Base-by-base conservation (phyloP, 2,113 vertebrate genomes). In the Paedocypris sp. region DNA sequence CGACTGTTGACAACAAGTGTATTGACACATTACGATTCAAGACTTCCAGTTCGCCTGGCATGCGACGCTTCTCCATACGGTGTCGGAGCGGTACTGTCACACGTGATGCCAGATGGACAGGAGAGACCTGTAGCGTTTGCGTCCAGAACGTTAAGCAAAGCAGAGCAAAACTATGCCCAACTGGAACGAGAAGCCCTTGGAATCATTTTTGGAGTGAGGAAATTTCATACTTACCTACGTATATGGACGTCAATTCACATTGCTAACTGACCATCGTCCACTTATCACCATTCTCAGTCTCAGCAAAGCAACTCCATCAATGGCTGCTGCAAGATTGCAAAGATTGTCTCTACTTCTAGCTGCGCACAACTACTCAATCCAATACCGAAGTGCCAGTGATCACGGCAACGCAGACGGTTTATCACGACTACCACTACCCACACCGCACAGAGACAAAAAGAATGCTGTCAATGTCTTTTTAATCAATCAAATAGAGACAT, bases 231-330 rank as follows among this genome's bases (percentile, higher is more conserved):
- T 33, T 67, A 72, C 23, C n/a, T n/a, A n/a, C n/a, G 54, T 26
- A 26, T 67, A 54, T 49, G 56, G 62, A 52, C 42, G 20, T 49
- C 58, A 62, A 60, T 76, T 77, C 59, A 69, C 51, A 26, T 71
- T 74, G 64, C 41, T 71, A 15, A 69, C 19, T 49, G 59, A 68
- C 38, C 45, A 56, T 54, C 38, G 33, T 63, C 51, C 25, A 50
- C 58, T 68, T 9, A 33, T 65, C 35, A 66, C 25, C 13, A 49
- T 49, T 4, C 10, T 29, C 15, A 47, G 43, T 47, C 12, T 23
- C 23, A 13, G 12, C 4, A 23, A 46, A 23, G 22, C 22, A 3
- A 47, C 26, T 47, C 22, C 43, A 46, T 25, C 12, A 4, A 23
- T 20, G 42, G 19, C 19, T 23, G 16, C 15, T 1, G 16, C 19